A percentile compares a stretch with the other conserved stretches of the same genome.
These are phyloP conservation scores for Ganaspis sp. DNA, from an alignment of 1,140 invertebrate genomes.

Conservation along the genomic window DNA sequence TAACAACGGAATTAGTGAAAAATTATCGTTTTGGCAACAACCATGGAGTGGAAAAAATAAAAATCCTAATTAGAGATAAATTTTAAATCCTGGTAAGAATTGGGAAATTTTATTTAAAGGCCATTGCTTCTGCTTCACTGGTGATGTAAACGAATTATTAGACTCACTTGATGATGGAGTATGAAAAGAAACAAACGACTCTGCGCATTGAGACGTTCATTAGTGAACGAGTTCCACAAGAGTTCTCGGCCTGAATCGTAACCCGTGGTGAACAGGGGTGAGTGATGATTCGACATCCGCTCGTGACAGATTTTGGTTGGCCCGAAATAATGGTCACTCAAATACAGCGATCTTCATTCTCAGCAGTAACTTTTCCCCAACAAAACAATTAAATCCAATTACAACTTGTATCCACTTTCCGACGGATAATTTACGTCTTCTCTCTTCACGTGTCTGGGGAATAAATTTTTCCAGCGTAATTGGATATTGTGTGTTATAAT, in stretches of 20 bases:
- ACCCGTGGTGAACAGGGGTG: conserved; percentile 54
- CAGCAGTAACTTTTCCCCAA: neutral
- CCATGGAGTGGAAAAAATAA: too few relatives aligned
- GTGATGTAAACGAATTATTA: neutral
- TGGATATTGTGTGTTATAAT: neutral
- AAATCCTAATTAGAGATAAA: too few relatives aligned
- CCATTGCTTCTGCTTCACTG: neutral
- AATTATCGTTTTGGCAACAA: too few relatives aligned
- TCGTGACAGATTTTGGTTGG: conserved; percentile 58
- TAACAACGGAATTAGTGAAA: too few relatives aligned
- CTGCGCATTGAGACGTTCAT: conserved; percentile 69
- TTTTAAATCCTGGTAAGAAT: too few relatives aligned
- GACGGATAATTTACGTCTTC: neutral
- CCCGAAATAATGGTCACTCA: conserved; percentile 49
- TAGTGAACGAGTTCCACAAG: conserved; percentile 55
- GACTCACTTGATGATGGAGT: neutral
- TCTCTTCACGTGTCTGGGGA: neutral
- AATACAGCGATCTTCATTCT: conserved; percentile 33
- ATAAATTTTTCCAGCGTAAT: neutral
- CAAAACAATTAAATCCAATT: conserved; percentile 2
- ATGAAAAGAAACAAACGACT: conserved; percentile 53
- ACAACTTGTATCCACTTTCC: neutral
- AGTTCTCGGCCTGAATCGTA: conserved; percentile 57
- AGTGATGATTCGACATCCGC: conserved; percentile 63
- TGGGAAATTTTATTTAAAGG: too few relatives aligned